Evolutionary conservation across 2,888 invertebrate species (phyloP).

Genomic region (Apamea sordens): DNA sequence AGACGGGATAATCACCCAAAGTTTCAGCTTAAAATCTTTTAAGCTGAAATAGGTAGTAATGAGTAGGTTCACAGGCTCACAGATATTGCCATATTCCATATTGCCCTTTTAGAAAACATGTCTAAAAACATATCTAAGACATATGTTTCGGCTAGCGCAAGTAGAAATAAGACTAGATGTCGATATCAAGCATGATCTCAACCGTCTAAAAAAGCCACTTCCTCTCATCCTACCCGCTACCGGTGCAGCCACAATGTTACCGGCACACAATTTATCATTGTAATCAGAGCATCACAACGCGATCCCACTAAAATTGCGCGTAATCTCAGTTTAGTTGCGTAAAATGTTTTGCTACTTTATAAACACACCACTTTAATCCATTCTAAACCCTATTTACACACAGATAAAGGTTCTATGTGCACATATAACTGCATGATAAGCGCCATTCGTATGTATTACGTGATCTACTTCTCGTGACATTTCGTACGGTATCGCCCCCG

Average conservation of each 20-base stretch:
- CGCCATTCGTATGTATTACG: slow-evolving; percentile 17
- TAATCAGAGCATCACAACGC: slow-evolving; percentile 70
- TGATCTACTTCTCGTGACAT: slow-evolving; percentile 49
- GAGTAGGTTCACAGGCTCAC: not conserved
- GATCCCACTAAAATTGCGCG: slow-evolving; percentile 53
- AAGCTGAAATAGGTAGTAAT: not conserved
- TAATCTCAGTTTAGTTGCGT: slow-evolving; percentile 56
- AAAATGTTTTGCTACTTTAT: slow-evolving; percentile 37
- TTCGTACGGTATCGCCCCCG: slow-evolving; percentile 19
- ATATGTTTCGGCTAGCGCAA: not conserved
- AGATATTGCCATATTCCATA: not conserved
- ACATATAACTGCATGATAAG: not conserved
- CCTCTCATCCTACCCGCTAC: slow-evolving; percentile 11
- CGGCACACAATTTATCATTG: slow-evolving; percentile 60
- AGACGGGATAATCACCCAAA: not conserved
- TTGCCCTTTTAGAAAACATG: not conserved
- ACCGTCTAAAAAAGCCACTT: slow-evolving; percentile 7
- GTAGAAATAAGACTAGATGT: not conserved
- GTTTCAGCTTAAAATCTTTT: not conserved
- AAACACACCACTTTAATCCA: not conserved
- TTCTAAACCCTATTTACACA: slow-evolving; percentile 11
- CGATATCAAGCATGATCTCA: slow-evolving; percentile 9
- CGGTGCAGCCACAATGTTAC: slow-evolving; percentile 38
- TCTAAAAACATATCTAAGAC: not conserved
- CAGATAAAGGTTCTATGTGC: not conserved